Percentiles rank a stretch among this genome's conserved stretches.
phyloP scores from a whole-genome alignment of 2,888 invertebrate genomes.

The Oscheius onirici region DNA sequence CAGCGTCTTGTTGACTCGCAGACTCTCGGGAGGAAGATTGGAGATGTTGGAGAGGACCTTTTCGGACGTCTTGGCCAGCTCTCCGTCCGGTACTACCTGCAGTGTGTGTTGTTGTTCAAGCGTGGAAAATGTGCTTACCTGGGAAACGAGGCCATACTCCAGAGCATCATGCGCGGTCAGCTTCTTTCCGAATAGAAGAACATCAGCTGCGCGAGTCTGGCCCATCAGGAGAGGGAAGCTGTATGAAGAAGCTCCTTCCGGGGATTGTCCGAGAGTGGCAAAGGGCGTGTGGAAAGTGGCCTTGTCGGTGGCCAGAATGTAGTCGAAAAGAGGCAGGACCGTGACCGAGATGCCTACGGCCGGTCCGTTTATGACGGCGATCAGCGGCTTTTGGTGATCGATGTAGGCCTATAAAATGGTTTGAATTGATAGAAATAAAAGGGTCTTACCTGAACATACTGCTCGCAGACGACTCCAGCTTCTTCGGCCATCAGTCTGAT shows the following conservation, averaged over 20 bases:
- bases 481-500: slow-evolving; percentile 55
- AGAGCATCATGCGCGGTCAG: slow-evolving; percentile 84
- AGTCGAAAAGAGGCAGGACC: slow-evolving; percentile 83
- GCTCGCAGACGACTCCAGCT: slow-evolving; percentile 56
- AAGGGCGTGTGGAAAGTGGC: slow-evolving; percentile 86
- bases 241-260: slow-evolving; percentile 89
- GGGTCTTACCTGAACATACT: slow-evolving; percentile 61
- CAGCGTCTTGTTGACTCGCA: slow-evolving; percentile 81
- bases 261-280: slow-evolving; percentile 83
- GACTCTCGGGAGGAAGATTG: slow-evolving; percentile 74
- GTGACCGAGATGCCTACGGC: slow-evolving; percentile 91
- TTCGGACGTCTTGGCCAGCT: slow-evolving; percentile 44
- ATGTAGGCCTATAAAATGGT: slow-evolving; percentile 77
- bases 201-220: slow-evolving; percentile 78
- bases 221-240: slow-evolving; percentile 88
- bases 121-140: too few relatives aligned
- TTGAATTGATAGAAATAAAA: not conserved
- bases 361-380: slow-evolving; percentile 91
- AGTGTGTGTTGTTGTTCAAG: too few relatives aligned
- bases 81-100: slow-evolving; percentile 78
- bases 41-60: slow-evolving; percentile 48
- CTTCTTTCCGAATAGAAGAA: slow-evolving; percentile 80
- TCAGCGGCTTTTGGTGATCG: slow-evolving; percentile 86
- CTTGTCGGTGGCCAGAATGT: slow-evolving; percentile 86
- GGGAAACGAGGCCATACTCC: slow-evolving; percentile 82